Percentiles rank a stretch among this genome's conserved stretches.
phyloP scores from a whole-genome alignment of 2,113 vertebrate genomes.

The Equus przewalskii region DNA sequence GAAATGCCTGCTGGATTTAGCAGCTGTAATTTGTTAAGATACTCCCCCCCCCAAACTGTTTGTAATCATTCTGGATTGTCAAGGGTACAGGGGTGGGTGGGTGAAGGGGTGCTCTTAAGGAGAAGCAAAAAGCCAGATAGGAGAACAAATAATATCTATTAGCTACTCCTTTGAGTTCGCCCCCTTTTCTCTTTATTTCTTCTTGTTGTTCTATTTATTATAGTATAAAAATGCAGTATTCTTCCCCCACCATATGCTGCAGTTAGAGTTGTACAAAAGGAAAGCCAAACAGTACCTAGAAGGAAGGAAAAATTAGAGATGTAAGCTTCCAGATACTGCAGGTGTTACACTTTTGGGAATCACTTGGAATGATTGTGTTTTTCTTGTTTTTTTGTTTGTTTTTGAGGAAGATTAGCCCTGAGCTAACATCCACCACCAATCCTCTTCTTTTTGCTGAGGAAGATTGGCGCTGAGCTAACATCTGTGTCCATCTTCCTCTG shows the following conservation, averaged over 20 bases:
- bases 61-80: conserved; percentile 39
- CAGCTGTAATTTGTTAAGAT: conserved; percentile 42
- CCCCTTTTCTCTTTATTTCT: background rate
- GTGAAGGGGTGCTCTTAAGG: background rate
- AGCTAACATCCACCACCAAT: no score
- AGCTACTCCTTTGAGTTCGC: conserved; percentile 20
- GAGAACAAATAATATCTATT: conserved; percentile 46
- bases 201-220: conserved; percentile 48
- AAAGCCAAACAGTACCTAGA: conserved; percentile 44
- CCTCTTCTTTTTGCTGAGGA: no score
- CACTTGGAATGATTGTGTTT: background rate
- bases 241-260: conserved; percentile 26
- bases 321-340: background rate
- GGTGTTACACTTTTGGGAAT: background rate
- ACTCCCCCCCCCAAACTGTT: background rate
- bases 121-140: conserved; percentile 28
- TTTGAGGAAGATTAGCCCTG: no score
- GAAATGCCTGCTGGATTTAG: background rate
- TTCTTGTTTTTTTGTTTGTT: no score
- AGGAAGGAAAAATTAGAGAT: conserved; percentile 28
- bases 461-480: no score
- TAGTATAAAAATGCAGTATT: conserved; percentile 56
- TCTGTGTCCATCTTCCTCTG: no score
- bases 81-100: background rate
- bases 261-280: conserved; percentile 42